phyloP scores from a whole-genome alignment of 2,113 vertebrate species.

The Fulica atra region DNA sequence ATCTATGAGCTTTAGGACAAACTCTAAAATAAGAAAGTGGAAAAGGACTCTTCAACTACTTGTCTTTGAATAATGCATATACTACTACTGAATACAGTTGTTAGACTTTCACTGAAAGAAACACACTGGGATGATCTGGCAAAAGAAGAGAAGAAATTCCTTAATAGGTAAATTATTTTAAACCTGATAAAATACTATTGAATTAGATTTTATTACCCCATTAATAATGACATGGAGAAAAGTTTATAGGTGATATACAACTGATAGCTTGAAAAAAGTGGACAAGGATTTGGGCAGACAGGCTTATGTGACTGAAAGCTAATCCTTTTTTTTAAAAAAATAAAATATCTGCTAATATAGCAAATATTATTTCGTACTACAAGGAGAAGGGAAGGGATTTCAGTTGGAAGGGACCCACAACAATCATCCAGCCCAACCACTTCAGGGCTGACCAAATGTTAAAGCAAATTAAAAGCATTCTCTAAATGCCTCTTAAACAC shows the following conservation, averaged over 20 bases:
- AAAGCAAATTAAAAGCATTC: background rate
- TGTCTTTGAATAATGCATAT: background rate
- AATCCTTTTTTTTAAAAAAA: background rate
- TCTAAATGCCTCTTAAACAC: background rate
- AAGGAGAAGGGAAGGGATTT: background rate
- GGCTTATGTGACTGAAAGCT: background rate
- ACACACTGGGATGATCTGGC: background rate
- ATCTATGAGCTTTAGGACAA: background rate
- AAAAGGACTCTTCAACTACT: background rate
- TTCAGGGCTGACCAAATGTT: background rate
- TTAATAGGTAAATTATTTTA: background rate
- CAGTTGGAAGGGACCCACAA: background rate
- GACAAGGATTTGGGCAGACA: background rate
- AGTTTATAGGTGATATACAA: background rate
- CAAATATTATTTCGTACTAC: background rate
- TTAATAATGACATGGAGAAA: background rate
- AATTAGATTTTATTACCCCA: background rate
- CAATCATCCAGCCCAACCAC: background rate
- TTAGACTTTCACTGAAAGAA: background rate
- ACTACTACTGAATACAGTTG: background rate
- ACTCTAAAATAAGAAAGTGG: background rate
- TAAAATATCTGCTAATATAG: background rate
- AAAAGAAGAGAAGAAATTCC: background rate
- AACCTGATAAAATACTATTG: background rate
- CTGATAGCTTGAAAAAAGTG: background rate